Conservation (phyloP, 2,113 vertebrate genomes). For the Pelobates fuscus region DNA sequence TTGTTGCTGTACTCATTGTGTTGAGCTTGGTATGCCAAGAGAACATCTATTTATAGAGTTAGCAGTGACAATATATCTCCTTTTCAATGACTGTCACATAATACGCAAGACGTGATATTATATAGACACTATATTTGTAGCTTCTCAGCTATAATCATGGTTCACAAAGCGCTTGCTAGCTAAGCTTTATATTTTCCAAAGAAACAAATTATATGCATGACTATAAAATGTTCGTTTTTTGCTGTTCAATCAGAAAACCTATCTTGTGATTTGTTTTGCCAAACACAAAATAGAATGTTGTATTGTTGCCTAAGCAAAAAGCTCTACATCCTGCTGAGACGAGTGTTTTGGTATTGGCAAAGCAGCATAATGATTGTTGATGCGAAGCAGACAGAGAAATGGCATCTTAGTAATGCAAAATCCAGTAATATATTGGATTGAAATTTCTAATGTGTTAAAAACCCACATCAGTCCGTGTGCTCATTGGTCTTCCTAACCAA, state of each 20-base stretch:
- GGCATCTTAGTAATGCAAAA: constrained; percentile 15
- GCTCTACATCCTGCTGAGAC: constrained; percentile 33
- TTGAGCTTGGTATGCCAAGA: not conserved
- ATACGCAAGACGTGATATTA: not conserved
- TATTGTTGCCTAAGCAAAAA: constrained; percentile 35
- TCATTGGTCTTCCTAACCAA: no score
- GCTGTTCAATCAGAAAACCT: constrained; percentile 32
- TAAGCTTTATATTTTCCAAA: not conserved
- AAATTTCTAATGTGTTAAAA: no score
- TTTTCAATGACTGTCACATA: not conserved
- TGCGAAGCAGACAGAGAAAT: constrained; percentile 18
- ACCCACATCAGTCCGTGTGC: no score
- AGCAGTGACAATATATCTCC: not conserved
- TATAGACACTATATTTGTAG: not conserved
- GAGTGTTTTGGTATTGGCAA: constrained; percentile 24
- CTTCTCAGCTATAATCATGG: not conserved
- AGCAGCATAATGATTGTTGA: constrained; percentile 12
- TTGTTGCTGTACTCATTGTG: no score
- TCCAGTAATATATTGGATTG: not conserved
- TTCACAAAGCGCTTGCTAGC: not conserved
- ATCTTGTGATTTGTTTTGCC: constrained; percentile 32
- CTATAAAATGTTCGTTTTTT: constrained; percentile 27
- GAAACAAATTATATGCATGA: not conserved
- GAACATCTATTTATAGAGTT: not conserved
- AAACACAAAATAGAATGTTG: constrained; percentile 21